Evolutionary conservation across 2,888 invertebrate species (phyloP), one percentile per base, ranked within the genome.

Genomic region (Alviniconcha strummeri): DNA sequence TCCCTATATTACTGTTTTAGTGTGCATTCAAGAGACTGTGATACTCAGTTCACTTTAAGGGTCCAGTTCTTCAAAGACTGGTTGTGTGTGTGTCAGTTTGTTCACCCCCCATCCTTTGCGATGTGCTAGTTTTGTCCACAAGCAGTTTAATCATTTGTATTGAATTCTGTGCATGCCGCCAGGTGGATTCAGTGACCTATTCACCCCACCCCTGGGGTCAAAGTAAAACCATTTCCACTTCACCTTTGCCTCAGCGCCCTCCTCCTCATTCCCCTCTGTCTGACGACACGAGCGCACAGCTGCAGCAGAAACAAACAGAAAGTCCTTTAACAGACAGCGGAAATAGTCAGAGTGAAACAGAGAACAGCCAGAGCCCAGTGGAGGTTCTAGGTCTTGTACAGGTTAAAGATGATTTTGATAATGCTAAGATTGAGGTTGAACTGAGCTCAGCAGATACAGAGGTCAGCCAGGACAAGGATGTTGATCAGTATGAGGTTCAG

Each of bases 111-210:
- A 36, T n/a, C 36, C 36, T 36, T 36, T 36, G 36, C 3, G 36
- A 36, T 36, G 36, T 36, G 36, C 36, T 36, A 36, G 36, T 36
- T 36, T 36, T 36, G 71, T 54, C n/a, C n/a, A 56, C 19, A 71
- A n/a, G 54, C 8, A 19, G 52, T 56, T 57, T 9, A 9, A 9
- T 19, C 69, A 0, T 1, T 76, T 67, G 6, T 76, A 19, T 72
- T 54, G 57, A 54, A 64, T 76, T 75, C 15, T 76, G 15, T 52
- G 64, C 80, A 80, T 80, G 80, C 80, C 54, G 80, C 80, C 69
- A 80, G 74, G 54, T 57, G 75, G 74, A 74, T 52, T 83, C 78
- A 52, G 77, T 64, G 71, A 83, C 75, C 52, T 56, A 60, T 56
- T 67, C 75, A 52, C 64, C 75, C 7, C 52, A 17, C 54, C 75